Conservation (phyloP, 37 sponge, comb jelly and placozoan species). For the Aplysina aerophoba region DNA sequence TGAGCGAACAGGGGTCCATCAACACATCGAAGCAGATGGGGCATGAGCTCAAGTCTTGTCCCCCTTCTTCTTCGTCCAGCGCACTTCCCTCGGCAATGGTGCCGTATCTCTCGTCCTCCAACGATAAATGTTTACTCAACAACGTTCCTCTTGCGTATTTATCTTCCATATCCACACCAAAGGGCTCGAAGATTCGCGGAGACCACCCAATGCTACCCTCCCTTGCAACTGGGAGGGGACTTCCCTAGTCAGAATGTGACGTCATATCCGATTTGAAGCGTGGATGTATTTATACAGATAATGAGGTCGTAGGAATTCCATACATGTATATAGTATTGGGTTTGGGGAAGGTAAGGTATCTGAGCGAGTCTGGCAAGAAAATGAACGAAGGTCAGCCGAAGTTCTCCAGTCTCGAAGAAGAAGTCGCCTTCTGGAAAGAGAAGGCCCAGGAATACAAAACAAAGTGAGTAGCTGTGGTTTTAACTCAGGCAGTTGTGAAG, state of each 20-base stretch:
- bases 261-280: neutral
- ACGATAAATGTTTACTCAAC: neutral
- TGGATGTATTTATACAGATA: neutral
- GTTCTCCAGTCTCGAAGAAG: slow-evolving; percentile 61
- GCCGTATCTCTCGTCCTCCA: neutral
- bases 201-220: no score
- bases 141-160: neutral
- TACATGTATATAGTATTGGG: neutral
- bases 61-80: neutral
- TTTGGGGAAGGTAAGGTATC: neutral
- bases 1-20: slow-evolving; percentile 59
- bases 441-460: slow-evolving; percentile 66
- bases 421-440: slow-evolving; percentile 79
- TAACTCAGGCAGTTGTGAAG: no score
- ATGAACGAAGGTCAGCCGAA: neutral
- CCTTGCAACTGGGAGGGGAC: neutral
- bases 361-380: neutral
- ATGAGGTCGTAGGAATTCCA: neutral
- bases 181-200: no score
- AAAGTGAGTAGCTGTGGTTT: slow-evolving; percentile 61
- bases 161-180: no score
- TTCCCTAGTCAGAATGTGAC: neutral
- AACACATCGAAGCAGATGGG: slow-evolving; percentile 52
- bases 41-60: slow-evolving; percentile 42
- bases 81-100: neutral